Evolutionary conservation across 2,113 vertebrate genomes (phyloP).

Genomic region (Drymodes brunneopygia): DNA sequence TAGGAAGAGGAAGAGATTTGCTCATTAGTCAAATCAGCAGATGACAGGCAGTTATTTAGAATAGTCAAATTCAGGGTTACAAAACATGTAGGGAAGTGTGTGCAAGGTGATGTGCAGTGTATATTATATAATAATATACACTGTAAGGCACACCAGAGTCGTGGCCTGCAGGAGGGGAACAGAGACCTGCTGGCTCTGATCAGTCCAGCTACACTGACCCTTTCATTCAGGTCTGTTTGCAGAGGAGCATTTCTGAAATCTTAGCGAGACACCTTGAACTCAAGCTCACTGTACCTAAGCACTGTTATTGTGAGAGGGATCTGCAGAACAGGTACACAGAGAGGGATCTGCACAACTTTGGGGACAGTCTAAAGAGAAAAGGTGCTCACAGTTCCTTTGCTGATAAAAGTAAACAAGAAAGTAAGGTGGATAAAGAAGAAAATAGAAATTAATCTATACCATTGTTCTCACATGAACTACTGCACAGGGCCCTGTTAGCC

Average conservation of each 20-base stretch:
- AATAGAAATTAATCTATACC: not conserved
- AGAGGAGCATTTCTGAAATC: not conserved
- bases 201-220: not conserved
- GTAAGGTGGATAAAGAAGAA: not conserved
- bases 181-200: not conserved
- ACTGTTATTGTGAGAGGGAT: not conserved
- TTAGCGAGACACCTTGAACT: not conserved
- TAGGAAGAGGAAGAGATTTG: not conserved
- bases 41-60: not conserved
- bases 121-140: not conserved
- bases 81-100: not conserved
- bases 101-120: too few species aligned
- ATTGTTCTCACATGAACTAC: not conserved
- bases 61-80: not conserved
- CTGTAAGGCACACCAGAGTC: fast-evolving
- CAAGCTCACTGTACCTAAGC: not conserved
- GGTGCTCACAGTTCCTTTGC: not conserved
- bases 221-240: not conserved
- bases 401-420: not conserved
- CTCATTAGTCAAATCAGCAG: not conserved
- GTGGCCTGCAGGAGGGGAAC: not conserved
- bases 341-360: not conserved
- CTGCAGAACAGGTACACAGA: not conserved
- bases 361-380: not conserved
- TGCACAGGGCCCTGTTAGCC: not conserved